phyloP scores from a whole-genome alignment of 2,113 vertebrate genomes.

The Gobio gobio region DNA sequence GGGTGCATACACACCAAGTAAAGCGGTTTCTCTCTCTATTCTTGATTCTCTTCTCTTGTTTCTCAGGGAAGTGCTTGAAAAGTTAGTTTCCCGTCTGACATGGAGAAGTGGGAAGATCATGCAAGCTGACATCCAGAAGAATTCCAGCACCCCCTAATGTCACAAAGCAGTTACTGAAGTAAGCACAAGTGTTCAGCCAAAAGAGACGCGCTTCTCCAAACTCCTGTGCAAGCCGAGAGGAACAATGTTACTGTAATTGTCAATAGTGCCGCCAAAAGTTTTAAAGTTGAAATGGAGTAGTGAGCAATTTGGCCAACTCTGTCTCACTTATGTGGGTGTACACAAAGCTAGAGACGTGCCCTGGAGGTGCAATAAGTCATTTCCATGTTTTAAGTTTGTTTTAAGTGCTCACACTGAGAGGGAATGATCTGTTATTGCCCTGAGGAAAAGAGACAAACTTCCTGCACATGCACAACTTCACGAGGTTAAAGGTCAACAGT shows the following conservation, averaged over 20 bases:
- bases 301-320: constrained; percentile 43
- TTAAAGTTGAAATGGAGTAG: constrained; percentile 34
- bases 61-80: constrained; percentile 8
- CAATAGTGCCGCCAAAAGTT: constrained; percentile 28
- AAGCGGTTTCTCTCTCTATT: not conserved
- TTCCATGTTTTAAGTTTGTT: constrained; percentile 70
- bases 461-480: not conserved
- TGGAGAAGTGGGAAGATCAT: constrained; percentile 4
- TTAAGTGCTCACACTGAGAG: constrained; percentile 54
- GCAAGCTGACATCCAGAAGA: constrained; percentile 66
- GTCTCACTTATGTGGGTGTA: constrained; percentile 52
- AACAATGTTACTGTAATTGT: constrained; percentile 26
- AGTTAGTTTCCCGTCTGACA: not conserved
- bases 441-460: constrained; percentile 61
- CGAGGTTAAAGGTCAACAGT: constrained; percentile 9
- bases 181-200: not conserved
- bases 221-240: constrained; percentile 1
- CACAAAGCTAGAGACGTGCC: constrained; percentile 67
- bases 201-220: not conserved
- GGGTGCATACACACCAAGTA: not conserved
- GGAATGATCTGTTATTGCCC: constrained; percentile 73
- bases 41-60: constrained; percentile 5
- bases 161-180: constrained; percentile 66
- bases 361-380: constrained; percentile 75
- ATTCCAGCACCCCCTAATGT: constrained; percentile 82